Conservation (phyloP, 2,888 invertebrate species). For the Notocelia uddmanniana region DNA sequence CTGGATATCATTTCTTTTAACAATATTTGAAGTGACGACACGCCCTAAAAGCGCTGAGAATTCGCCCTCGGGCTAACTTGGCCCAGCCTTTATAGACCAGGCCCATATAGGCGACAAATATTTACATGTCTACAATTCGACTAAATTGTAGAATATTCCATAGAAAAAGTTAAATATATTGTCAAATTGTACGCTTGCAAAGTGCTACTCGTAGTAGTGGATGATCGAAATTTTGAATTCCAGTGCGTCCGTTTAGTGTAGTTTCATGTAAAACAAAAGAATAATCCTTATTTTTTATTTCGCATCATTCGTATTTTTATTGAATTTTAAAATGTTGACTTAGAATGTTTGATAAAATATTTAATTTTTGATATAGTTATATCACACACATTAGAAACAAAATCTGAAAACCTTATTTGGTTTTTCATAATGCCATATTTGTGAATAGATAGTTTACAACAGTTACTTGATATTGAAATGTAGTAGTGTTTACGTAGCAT, state of each 20-base stretch:
- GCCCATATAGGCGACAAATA: no score
- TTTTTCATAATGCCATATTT: slow-evolving; percentile 38
- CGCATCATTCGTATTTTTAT: not conserved
- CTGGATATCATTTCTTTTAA: no score
- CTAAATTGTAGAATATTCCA: no score
- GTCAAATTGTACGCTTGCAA: no score
- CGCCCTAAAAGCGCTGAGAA: no score
- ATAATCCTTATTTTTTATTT: slow-evolving; percentile 1
- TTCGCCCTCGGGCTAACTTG: no score
- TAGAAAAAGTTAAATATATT: no score
- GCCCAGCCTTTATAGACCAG: no score
- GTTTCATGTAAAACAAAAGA: not conserved
- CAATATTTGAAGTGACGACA: no score
- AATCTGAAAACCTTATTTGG: not conserved
- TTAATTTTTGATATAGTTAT: slow-evolving; percentile 2
- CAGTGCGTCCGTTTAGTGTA: not conserved
- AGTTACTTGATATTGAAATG: slow-evolving; percentile 13
- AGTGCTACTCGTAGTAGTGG: no score
- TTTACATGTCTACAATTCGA: no score
- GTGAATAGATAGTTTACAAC: slow-evolving; percentile 30
- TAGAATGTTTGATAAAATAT: not conserved
- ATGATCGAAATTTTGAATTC: not conserved
- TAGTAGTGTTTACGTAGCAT: slow-evolving; percentile 22
- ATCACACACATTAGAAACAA: not conserved
- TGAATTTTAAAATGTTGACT: not conserved